Base-by-base conservation (phyloP, 2,888 invertebrate genomes). In the Escarpia spicata region DNA sequence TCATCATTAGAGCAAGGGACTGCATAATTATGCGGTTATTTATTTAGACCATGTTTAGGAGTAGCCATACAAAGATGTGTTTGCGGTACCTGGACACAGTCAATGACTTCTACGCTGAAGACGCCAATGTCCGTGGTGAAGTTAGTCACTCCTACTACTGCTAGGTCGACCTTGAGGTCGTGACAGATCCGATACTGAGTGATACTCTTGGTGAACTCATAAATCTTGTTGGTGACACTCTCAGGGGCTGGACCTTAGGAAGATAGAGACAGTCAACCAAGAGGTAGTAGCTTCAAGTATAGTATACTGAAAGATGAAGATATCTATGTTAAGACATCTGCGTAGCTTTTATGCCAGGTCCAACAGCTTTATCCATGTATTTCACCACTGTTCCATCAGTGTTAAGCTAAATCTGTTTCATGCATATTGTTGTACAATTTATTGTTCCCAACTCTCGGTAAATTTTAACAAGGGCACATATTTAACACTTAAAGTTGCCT, bases 211-310 rank as follows among this genome's bases (percentile, higher is more conserved):
- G 98, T 98, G 43, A 98, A 97, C 90, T 98, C 97, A 96, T 98
- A 98, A 93, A 99, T 99, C 94, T 98, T 97, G 95, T 99, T 98
- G 12, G 99, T 99, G 92, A 98, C 98, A 92, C 97, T 97, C 96
- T 99, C 99, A 0, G 99, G 99, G 0, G 99, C 99, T 0, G 99
- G 99, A 0, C 99, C 97, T 97, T 93, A 26, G 94, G 93, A 75
- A 45, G 12, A 37, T n/a, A 75, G 75, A 26, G 19, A 19, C n/a
- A n/a, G 75, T 26, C 75, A 75, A 4, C 26, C 75, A 75, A 75
- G 75, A 75, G 75, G 19, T 75, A 26, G 26, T 26, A 52, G 9
- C 52, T 52, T 52, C 15, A 12, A 52, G 52, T 52, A 52, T 52
- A 52, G 37, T 37, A 37, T 37, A 37, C 37, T 37, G 37, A 37